These are phyloP conservation scores for Pyrrhosoma nymphula DNA, from an alignment of 2,888 invertebrate genomes.

Conservation along the genomic window DNA sequence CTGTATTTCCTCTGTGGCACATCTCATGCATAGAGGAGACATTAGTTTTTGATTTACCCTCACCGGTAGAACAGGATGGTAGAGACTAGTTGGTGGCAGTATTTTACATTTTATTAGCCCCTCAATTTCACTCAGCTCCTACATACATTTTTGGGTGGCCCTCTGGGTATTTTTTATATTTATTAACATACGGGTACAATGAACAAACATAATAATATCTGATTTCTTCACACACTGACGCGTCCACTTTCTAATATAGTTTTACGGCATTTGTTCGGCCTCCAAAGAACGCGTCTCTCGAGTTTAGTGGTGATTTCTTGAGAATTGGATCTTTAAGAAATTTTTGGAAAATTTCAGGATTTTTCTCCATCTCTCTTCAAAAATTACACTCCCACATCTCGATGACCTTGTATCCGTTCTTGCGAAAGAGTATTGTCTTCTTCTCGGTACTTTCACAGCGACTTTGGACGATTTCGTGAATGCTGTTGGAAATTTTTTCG, in stretches of 20 bases:
- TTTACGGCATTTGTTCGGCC: not conserved
- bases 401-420: not conserved
- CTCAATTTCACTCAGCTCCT: conserved; percentile 53
- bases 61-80: conserved; percentile 74
- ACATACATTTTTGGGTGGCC: conserved; percentile 48
- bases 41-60: conserved; percentile 74
- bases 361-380: not conserved
- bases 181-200: conserved; percentile 38
- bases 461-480: not conserved
- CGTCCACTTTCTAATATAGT: not conserved
- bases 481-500: not conserved
- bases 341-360: not conserved
- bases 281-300: not conserved
- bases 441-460: not conserved
- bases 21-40: conserved; percentile 75
- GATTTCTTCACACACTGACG: conserved; percentile 72
- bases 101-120: conserved; percentile 69
- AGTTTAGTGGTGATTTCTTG: not conserved
- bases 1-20: conserved; percentile 73
- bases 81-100: conserved; percentile 72
- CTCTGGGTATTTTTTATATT: conserved; percentile 42
- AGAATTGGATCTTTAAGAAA: not conserved
- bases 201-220: conserved; percentile 73
- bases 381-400: not conserved
- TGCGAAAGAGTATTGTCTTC: not conserved